These are phyloP conservation scores for Porphyrio hochstetteri DNA, from an alignment of 2,113 vertebrate genomes.

Conservation along the genomic window DNA sequence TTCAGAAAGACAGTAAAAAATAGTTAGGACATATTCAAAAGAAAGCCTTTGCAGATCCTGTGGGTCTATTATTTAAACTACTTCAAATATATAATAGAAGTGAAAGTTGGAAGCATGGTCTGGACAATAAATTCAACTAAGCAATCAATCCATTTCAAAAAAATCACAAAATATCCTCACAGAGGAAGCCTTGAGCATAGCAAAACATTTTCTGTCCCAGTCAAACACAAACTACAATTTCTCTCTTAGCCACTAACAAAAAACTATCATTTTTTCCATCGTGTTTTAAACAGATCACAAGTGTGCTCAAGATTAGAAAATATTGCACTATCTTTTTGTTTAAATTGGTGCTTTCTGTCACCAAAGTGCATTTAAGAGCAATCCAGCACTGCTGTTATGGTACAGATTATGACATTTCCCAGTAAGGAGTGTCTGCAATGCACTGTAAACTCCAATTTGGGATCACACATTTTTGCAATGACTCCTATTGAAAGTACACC, in stretches of 20 bases:
- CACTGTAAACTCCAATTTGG: not conserved
- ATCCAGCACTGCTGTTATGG: not conserved
- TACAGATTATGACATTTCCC: not conserved
- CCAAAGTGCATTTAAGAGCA: not conserved
- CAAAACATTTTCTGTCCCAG: not conserved
- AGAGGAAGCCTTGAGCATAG: not conserved
- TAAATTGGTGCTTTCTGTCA: not conserved
- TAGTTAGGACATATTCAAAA: not conserved
- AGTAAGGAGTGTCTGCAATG: not conserved
- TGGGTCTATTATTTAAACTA: not conserved
- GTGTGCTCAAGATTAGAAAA: not conserved
- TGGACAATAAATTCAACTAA: not conserved
- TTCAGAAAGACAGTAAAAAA: not conserved
- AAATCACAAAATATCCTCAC: not conserved
- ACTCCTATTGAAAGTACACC: not conserved
- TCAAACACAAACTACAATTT: not conserved
- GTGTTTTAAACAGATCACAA: not conserved
- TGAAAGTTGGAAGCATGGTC: not conserved
- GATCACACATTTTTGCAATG: not conserved
- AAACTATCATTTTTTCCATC: not conserved
- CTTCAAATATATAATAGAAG: not conserved
- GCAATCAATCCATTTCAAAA: not conserved
- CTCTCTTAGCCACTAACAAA: not conserved
- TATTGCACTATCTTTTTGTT: not conserved
- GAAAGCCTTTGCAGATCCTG: not conserved